phyloP scores from a whole-genome alignment of 2,113 vertebrate genomes.

The Salminus brasiliensis region DNA sequence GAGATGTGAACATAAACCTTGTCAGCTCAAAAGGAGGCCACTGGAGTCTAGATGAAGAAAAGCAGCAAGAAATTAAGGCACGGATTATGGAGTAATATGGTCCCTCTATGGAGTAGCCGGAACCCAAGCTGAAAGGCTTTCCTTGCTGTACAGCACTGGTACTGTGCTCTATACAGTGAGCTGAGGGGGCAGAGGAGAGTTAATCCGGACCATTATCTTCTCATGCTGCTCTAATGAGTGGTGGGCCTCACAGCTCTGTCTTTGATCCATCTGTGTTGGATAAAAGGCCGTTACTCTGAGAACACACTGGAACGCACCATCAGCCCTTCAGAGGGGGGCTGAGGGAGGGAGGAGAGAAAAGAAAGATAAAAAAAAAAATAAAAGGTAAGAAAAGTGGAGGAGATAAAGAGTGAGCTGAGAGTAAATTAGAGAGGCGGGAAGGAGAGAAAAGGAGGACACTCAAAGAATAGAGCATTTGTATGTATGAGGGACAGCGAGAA shows the following conservation, averaged over 20 bases:
- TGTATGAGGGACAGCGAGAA: constrained; percentile 15
- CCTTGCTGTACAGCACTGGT: not conserved
- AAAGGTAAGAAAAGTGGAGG: constrained; percentile 2
- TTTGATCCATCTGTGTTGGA: constrained; percentile 66
- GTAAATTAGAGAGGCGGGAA: not conserved
- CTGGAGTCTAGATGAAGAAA: not conserved
- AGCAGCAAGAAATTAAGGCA: not conserved
- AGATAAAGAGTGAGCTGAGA: constrained; percentile 1
- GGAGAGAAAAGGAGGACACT: constrained; percentile 45
- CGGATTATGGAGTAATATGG: not conserved
- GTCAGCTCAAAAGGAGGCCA: not conserved
- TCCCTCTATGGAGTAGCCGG: constrained; percentile 30
- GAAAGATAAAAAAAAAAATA: not conserved
- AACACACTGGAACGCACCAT: not conserved
- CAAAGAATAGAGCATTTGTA: constrained; percentile 22
- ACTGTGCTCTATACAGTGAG: constrained; percentile 14
- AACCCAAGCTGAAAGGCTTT: constrained; percentile 28
- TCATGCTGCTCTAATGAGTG: constrained; percentile 67
- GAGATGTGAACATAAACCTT: constrained; percentile 20
- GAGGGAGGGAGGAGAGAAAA: not conserved
- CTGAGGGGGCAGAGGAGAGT: constrained; percentile 21
- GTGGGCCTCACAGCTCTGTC: constrained; percentile 48
- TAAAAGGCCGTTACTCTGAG: constrained; percentile 26
- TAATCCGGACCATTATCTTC: constrained; percentile 69
- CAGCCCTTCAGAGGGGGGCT: not conserved